These are phyloP conservation scores for Sympetrum striolatum DNA, from an alignment of 2,888 invertebrate genomes.

Conservation along the genomic window DNA sequence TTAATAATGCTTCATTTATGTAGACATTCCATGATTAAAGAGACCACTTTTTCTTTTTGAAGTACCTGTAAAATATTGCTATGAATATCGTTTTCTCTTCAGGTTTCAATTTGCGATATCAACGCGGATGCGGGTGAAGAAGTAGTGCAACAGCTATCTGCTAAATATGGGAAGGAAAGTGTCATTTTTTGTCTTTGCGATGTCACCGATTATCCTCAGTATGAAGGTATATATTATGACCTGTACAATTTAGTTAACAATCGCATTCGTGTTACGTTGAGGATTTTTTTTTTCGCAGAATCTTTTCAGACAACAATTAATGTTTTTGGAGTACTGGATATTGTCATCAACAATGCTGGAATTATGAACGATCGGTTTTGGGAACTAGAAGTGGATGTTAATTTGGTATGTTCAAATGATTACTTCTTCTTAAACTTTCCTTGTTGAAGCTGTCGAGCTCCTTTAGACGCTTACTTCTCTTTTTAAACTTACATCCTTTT, in stretches of 20 bases:
- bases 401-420: slow-evolving; percentile 66
- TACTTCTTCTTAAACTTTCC: too few relatives aligned
- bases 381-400: slow-evolving; percentile 78
- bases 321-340: slow-evolving; percentile 75
- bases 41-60: neutral
- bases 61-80: neutral
- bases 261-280: neutral
- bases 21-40: too few relatives aligned
- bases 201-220: slow-evolving; percentile 79
- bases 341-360: slow-evolving; percentile 82
- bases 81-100: slow-evolving; percentile 49
- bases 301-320: slow-evolving; percentile 76
- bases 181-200: slow-evolving; percentile 77
- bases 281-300: slow-evolving; percentile 60
- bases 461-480: too few relatives aligned
- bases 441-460: too few relatives aligned
- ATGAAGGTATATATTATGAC: slow-evolving; percentile 66
- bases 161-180: slow-evolving; percentile 72
- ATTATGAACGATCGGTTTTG: slow-evolving; percentile 79
- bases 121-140: slow-evolving; percentile 74
- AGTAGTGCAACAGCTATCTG: slow-evolving; percentile 68
- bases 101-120: slow-evolving; percentile 79
- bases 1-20: neutral
- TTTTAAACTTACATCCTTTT: too few relatives aligned
- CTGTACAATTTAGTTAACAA: slow-evolving; percentile 45